phyloP scores from a whole-genome alignment of 2,113 vertebrate genomes.

The Oceanodroma tethys region DNA sequence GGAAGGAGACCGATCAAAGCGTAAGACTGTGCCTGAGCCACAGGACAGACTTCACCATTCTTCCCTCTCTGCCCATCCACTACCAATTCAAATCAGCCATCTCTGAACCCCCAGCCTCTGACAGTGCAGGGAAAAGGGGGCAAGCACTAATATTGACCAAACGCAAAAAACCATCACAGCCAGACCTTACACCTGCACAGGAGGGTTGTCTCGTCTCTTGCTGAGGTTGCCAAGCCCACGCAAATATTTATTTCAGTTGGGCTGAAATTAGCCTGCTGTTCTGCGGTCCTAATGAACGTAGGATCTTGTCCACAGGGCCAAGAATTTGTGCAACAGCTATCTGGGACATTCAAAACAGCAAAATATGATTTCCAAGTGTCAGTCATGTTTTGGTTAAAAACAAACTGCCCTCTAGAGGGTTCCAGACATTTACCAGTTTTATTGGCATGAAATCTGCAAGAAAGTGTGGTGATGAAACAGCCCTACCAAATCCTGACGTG shows the following conservation, averaged over 20 bases:
- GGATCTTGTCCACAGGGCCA: not conserved
- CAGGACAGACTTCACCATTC: not conserved
- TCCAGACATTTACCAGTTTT: not conserved
- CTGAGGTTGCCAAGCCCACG: not conserved
- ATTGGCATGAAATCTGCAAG: not conserved
- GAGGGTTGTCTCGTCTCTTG: not conserved
- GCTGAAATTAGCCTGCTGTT: not conserved
- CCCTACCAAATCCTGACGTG: not conserved
- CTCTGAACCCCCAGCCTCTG: not conserved
- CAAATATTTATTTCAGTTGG: not conserved
- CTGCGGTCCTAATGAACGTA: not conserved
- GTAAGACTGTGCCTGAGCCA: not conserved
- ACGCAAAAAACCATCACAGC: rapidly evolving
- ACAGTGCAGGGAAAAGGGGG: not conserved
- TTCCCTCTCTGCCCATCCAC: not conserved
- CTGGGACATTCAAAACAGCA: not conserved
- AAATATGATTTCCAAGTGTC: not conserved
- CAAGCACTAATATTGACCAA: rapidly evolving
- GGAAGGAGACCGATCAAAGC: not conserved
- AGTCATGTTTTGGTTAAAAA: not conserved
- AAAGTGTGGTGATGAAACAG: not conserved
- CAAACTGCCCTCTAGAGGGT: not conserved
- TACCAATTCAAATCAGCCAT: not conserved
- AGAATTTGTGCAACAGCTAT: not conserved
- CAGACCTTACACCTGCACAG: not conserved